These are phyloP conservation scores for Stercorarius parasiticus DNA, from an alignment of 2,113 vertebrate species.

Conservation along the genomic window DNA sequence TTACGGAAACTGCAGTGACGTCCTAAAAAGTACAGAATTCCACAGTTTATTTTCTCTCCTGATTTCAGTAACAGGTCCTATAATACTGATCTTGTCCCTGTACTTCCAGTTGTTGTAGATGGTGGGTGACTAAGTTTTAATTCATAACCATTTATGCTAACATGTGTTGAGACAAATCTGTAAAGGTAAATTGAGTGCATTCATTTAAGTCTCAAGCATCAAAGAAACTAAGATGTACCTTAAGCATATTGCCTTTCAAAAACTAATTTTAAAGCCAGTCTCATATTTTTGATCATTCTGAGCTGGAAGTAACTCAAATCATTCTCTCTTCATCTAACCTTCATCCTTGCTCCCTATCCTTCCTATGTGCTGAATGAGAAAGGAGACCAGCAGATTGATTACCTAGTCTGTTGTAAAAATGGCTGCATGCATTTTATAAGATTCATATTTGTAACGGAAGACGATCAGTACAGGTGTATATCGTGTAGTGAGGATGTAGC, in stretches of 20 bases:
- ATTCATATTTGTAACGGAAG: background rate
- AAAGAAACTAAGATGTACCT: conserved; percentile 9
- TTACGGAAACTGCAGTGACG: background rate
- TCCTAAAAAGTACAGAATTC: background rate
- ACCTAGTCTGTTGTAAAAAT: conserved; percentile 20
- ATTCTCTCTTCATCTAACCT: background rate
- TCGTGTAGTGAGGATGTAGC: background rate
- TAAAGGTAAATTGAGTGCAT: background rate
- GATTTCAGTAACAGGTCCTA: background rate
- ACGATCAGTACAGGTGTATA: background rate
- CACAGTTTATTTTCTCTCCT: background rate
- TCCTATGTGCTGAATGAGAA: background rate
- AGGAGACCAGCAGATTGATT: background rate
- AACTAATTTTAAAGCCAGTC: conserved; percentile 7
- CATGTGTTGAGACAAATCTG: background rate
- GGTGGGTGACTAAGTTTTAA: background rate
- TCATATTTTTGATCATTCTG: conserved; percentile 13
- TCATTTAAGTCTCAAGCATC: background rate
- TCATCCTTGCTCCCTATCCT: background rate
- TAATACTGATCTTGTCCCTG: background rate
- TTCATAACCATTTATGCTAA: background rate
- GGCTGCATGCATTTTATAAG: background rate
- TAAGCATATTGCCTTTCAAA: conserved; percentile 28
- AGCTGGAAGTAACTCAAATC: background rate
- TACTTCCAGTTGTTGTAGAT: background rate